Base-by-base conservation (phyloP, 30 jellyfish, hydroid and myxozoan genomes). In the Aurelia coerulea region DNA sequence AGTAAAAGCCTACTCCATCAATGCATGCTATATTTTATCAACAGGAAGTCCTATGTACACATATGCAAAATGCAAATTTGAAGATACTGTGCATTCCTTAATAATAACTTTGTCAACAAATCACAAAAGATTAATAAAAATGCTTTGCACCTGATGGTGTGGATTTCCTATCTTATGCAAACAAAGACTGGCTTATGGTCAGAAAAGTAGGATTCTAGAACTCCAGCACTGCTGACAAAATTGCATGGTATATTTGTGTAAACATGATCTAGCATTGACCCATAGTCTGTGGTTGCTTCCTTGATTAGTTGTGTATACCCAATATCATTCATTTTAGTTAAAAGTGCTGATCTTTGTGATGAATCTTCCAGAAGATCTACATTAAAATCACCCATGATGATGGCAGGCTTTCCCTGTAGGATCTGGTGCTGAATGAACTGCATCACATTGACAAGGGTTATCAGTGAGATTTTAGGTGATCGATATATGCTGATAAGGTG, bases 351-450 rank as follows among this genome's bases (percentile, higher is more conserved):
- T n/a, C 15, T 17, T 73, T 73, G 17, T 7, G 83, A 13, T 2
- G 65, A 42, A 0, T 73, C 49, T 3, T 19, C 83, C 16, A 39
- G 23, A 34, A 73, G 46, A 54, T 52, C 81, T 29, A 76, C 64
- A 59, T 76, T 76, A 41, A 76, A 76, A 76, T 56, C 81, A 51
- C 87, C 87, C 10, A 76, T n/a, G 16, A 76, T 52, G 34, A 76
- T 18, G 9, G 87, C 60, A 29, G 59, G 58, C 37, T 76, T 5
- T 2, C 32, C n/a, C 16, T 29, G 23, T 53, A 12, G 11, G 32
- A 76, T 56, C 10, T 59, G 17, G 19, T 50, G 7, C 0, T 29
- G 59, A 59, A 76, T 51, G 34, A 51, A 53, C 62, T 76, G 77
- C 80, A n/a, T n/a, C n/a, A n/a, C n/a, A n/a, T n/a, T n/a, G n/a